Percentiles rank a stretch among this genome's conserved stretches.
Conservation (phyloP, 1,140 invertebrate species). For the Callitettix versicolor region DNA sequence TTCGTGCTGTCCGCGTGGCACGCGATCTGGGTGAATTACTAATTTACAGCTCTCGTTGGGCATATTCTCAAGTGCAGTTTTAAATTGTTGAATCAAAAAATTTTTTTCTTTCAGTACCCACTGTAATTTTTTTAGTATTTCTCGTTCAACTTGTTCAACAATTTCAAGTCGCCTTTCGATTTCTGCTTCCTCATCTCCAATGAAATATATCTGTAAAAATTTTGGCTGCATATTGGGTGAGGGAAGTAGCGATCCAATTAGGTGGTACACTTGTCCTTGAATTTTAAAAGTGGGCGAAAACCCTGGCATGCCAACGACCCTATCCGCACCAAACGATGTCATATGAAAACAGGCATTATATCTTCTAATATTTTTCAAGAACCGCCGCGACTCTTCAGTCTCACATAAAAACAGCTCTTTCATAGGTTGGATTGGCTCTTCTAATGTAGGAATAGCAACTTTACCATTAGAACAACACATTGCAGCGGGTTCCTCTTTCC, state of each 20-base stretch:
- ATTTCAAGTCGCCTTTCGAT: conserved; percentile 7
- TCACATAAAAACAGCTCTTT: conserved; percentile 9
- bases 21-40: background rate
- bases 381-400: background rate
- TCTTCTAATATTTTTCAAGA: background rate
- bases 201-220: conserved; percentile 35
- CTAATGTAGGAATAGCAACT: conserved; percentile 19
- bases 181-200: conserved; percentile 25
- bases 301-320: conserved; percentile 22
- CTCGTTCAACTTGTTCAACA: background rate
- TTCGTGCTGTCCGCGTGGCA: background rate
- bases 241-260: conserved; percentile 30
- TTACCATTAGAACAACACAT: conserved; percentile 27
- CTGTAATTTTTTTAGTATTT: conserved; percentile 20
- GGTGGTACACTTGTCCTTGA: conserved; percentile 36
- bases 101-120: conserved; percentile 24
- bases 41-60: background rate
- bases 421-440: conserved; percentile 13
- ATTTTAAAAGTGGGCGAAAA: conserved; percentile 33
- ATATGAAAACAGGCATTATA: conserved; percentile 28
- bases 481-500: conserved; percentile 28
- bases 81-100: background rate
- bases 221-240: conserved; percentile 20
- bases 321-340: conserved; percentile 32
- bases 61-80: background rate